Evolutionary conservation across 1,140 invertebrate genomes (phyloP).

Genomic region (Aleiodes sp.): DNA sequence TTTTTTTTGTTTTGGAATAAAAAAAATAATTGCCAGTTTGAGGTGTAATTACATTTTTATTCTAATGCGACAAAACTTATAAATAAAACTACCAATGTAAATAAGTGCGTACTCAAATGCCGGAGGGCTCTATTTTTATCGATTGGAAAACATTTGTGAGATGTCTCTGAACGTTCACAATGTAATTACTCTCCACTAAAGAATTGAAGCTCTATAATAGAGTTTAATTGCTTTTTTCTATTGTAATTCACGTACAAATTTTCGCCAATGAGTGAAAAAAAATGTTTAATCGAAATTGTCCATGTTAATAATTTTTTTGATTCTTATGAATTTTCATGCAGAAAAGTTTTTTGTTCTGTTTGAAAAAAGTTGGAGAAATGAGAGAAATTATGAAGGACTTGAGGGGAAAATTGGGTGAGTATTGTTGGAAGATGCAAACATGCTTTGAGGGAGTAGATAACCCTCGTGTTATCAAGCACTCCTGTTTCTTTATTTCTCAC

Average conservation of each 20-base stretch:
- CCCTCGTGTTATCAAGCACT: not conserved
- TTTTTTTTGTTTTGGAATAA: not conserved
- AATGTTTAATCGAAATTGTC: too few relatives aligned
- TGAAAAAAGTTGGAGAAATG: not conserved
- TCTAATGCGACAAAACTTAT: slow-evolving; percentile 51
- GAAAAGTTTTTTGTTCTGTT: too few relatives aligned
- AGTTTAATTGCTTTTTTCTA: not conserved
- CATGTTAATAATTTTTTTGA: not conserved
- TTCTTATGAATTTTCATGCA: too few relatives aligned
- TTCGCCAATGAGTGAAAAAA: too few relatives aligned
- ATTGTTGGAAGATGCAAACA: not conserved
- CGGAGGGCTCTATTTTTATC: slow-evolving; percentile 58
- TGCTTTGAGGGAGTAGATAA: not conserved
- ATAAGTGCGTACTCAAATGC: slow-evolving; percentile 60
- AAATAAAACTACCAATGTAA: slow-evolving; percentile 63
- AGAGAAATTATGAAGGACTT: not conserved
- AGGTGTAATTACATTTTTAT: slow-evolving; percentile 45
- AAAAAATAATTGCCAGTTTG: slow-evolving; percentile 14
- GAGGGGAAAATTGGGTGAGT: not conserved
- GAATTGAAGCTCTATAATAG: not conserved
- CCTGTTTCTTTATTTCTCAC: not conserved
- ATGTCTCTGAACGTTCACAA: not conserved
- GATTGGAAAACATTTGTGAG: slow-evolving; percentile 41
- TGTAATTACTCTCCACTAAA: not conserved
- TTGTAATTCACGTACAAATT: too few relatives aligned